Percentiles rank a stretch among this genome's conserved stretches.
Conservation (phyloP, 2,888 invertebrate genomes). For the Heliconius ethilla region DNA sequence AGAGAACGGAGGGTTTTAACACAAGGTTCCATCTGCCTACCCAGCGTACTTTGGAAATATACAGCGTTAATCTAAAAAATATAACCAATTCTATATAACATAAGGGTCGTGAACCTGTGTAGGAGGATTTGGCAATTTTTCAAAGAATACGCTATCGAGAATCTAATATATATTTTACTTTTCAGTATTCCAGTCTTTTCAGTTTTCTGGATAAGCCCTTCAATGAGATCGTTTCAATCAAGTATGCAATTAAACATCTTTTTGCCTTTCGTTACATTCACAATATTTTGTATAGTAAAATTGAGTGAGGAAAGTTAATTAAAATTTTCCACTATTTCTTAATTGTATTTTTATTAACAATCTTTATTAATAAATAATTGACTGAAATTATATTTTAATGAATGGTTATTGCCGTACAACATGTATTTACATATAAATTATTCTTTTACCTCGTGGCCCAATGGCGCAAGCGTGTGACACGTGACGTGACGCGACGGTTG, state of each 20-base stretch:
- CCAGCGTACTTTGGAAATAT: no score
- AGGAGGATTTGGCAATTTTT: slow-evolving; percentile 8
- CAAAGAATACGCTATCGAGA: not conserved
- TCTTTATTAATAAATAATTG: not conserved
- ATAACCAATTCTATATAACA: not conserved
- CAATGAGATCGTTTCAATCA: slow-evolving; percentile 8
- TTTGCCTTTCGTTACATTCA: not conserved
- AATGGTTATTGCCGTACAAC: not conserved
- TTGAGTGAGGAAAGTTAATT: not conserved
- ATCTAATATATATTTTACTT: slow-evolving; percentile 10
- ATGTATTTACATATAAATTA: not conserved
- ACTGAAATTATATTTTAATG: not conserved
- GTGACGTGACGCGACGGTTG: no score
- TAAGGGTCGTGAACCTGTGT: not conserved
- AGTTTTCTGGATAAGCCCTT: slow-evolving; percentile 15
- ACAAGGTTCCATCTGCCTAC: no score
- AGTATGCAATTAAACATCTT: slow-evolving; percentile 13
- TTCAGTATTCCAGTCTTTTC: slow-evolving; percentile 1
- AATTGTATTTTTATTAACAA: not conserved
- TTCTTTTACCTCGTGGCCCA: no score
- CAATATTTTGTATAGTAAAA: not conserved
- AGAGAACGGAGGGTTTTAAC: no score
- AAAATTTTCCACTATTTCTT: not conserved
- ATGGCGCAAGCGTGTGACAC: no score
- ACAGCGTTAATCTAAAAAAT: no score